Percentiles rank a stretch among this genome's conserved stretches.
phyloP scores from a whole-genome alignment of 2,113 vertebrate species.

The Pseudorectes ferrugineus region DNA sequence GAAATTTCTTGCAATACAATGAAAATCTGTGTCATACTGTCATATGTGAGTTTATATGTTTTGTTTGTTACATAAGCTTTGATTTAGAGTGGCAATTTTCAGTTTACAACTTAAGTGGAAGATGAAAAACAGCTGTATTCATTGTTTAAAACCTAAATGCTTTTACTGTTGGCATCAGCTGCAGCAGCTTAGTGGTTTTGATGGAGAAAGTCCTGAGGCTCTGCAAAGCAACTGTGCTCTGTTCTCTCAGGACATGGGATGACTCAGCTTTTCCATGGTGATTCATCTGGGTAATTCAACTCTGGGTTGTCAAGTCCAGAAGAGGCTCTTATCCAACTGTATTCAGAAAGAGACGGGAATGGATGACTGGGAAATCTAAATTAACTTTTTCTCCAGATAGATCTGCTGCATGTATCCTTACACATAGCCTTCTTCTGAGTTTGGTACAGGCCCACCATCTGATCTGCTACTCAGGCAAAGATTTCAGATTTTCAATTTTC shows the following conservation, averaged over 20 bases:
- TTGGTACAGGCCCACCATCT: background rate
- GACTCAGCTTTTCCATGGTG: slow-evolving; percentile 11
- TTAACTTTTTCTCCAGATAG: background rate
- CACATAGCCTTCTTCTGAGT: background rate
- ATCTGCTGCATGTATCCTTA: background rate
- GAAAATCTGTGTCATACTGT: background rate
- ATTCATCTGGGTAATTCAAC: background rate
- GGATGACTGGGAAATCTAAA: background rate
- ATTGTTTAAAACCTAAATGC: background rate
- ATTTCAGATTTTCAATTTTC: background rate
- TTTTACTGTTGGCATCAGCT: background rate
- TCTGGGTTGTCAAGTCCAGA: background rate
- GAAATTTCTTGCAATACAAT: background rate
- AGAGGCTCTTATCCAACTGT: background rate
- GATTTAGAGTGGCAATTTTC: background rate
- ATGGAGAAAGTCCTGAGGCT: background rate
- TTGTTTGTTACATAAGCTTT: background rate
- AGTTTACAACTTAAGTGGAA: background rate
- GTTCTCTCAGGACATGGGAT: background rate
- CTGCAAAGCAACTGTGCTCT: background rate
- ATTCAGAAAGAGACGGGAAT: background rate
- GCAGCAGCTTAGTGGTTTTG: background rate
- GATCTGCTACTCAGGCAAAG: background rate
- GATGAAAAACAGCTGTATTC: background rate
- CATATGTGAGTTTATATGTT: background rate